Conservation (phyloP, 30 jellyfish, hydroid and myxozoan genomes). For the Aurelia sp. region DNA sequence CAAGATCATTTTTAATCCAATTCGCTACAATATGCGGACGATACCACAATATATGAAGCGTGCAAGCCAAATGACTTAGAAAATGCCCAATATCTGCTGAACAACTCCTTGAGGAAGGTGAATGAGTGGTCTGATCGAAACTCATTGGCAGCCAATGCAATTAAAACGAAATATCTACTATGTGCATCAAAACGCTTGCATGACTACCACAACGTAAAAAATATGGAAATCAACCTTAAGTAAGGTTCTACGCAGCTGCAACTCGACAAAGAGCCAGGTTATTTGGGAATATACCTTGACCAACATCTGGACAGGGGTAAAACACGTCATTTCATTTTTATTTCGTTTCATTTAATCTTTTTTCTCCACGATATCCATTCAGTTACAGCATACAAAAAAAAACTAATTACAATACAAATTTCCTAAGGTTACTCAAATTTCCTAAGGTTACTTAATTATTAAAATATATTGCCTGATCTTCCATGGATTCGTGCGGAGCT, state of each 20-base stretch:
- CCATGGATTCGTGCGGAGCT: no score
- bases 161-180: no score
- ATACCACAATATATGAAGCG: slow-evolving; percentile 71
- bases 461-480: no score
- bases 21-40: slow-evolving; percentile 67
- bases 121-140: slow-evolving; percentile 63
- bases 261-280: slow-evolving; percentile 58
- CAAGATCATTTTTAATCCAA: neutral
- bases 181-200: slow-evolving; percentile 57
- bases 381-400: no score
- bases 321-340: slow-evolving; percentile 11
- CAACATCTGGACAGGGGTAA: slow-evolving; percentile 57
- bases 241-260: slow-evolving; percentile 62
- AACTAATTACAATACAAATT: no score
- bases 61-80: slow-evolving; percentile 50
- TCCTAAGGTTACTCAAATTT: no score
- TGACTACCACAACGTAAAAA: slow-evolving; percentile 53
- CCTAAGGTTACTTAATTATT: no score
- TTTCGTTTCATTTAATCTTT: no score
- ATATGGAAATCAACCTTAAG: slow-evolving; percentile 40
- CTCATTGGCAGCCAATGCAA: no score
- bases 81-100: neutral
- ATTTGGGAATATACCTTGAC: slow-evolving; percentile 50
- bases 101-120: slow-evolving; percentile 49
- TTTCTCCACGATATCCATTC: no score